Evolutionary conservation across 2,113 vertebrate species (phyloP), one percentile per base, ranked within the genome.

Genomic region (Sorex fumeus): DNA sequence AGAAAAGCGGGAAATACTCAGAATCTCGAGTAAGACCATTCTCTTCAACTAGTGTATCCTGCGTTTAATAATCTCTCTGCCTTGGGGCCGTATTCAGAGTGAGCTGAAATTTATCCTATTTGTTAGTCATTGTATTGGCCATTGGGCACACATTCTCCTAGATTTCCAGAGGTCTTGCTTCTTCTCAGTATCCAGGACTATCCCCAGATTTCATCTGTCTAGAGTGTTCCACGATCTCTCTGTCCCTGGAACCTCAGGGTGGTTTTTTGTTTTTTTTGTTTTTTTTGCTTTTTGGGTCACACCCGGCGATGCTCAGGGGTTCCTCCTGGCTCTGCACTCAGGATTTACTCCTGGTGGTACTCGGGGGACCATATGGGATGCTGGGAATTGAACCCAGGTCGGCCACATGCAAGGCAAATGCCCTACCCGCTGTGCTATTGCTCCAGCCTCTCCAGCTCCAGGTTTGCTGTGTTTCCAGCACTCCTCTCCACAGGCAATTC

Each of bases 121-220:
- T 90, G 9, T 57, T 9, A 28, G 15, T 70, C 6, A 75, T 66
- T 64, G 3, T 50, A 43, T n/a, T 25, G 60, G 69, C 2, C 43
- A 16, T 57, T 19, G n/a, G 47, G 60, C 60, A 75, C 50, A 21
- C 16, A 30, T 11, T 87, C 57, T 88, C n/a, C 18, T 62, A 57
- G 10, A 43, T 77, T 67, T 30, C 36, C 62, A 50, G 2, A 27
- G 27, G 47, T 85, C 40, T 75, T 62, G 27, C 43, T 78, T 0
- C 64, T 86, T 85, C 62, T 91, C n/a, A 53, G 34, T 32, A 36
- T 27, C 47, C 21, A 79, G 66, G 5, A 62, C 28, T 50, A 23
- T 43, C n/a, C 53, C 76, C 85, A 67, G 0, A 81, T 77, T 32
- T 89, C 81, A 60, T 11, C 27, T 87, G 69, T 62, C 43, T 89